Base-by-base conservation (phyloP, 2,888 invertebrate species). In the Prenolepis imparis region DNA sequence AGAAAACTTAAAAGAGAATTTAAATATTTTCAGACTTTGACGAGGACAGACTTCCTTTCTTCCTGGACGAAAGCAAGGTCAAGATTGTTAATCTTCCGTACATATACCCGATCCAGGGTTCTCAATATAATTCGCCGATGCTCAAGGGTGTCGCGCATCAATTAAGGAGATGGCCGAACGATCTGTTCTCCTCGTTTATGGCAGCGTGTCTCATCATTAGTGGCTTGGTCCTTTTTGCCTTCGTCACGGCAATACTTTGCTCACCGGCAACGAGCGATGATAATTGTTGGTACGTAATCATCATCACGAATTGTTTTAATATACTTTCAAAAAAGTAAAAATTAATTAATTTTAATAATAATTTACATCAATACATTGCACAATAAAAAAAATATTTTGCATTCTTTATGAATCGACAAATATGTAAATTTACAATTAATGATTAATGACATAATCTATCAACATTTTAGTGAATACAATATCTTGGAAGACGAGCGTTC, bases 141-240 rank as follows among this genome's bases (percentile, higher is more conserved):
- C 72, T 88, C 5, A 89, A 87, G 59, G 93, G 93, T 32, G 92
- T 86, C 11, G 86, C 86, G 1, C 88, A 87, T 80, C 91, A 91
- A 36, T 74, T 93, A 61, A 85, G 86, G 36, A 90, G 84, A 83
- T 93, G 93, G 93, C 93, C 93, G 2, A 88, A 89, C 8, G 91
- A 93, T 70, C 6, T 93, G 32, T 87, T 90, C 36, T 82, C 87
- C 32, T 90, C 89, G 15, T 93, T 93, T 64, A 61, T 92, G 61
- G 83, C 88, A 12, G 91, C 88, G 3, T 93, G 90, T 52, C 81
- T 92, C 39, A 66, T 93, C 3, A 84, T 91, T 8, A 87, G 75
- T 2, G 73, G 87, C 28, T 84, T 93, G 63, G 28, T 89, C 6
- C 52, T 92, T 15, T 80, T 93, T 63, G 82, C 89, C 21, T 84